A percentile compares a stretch with the other conserved stretches of the same genome.
Evolutionary conservation across 2,113 vertebrate species (phyloP).

Genomic region (Centropus unirufus): DNA sequence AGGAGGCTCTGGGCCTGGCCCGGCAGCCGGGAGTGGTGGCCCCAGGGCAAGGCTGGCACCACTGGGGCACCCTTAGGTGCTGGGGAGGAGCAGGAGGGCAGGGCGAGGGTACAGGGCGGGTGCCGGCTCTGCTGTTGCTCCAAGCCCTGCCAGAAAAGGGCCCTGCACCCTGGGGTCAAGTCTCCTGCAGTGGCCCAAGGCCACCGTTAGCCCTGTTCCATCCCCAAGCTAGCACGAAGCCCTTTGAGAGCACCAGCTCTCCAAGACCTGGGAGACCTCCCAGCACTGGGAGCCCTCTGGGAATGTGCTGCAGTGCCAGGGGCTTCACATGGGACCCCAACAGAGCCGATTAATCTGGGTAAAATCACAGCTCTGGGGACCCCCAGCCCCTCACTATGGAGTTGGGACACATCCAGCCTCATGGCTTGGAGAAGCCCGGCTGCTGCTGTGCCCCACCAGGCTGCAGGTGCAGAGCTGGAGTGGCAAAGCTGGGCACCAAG

Average conservation of each 20-base stretch:
- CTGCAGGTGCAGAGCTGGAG: neutral
- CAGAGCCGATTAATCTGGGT: rapidly evolving
- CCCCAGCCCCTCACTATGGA: rapidly evolving
- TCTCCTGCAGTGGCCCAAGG: neutral
- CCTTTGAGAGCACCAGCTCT: neutral
- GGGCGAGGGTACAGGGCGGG: neutral
- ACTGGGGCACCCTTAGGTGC: neutral
- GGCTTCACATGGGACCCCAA: rapidly evolving
- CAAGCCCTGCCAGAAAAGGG: constrained; percentile 63
- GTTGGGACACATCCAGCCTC: neutral
- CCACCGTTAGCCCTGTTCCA: rapidly evolving
- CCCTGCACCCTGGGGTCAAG: constrained; percentile 3
- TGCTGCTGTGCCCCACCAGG: rapidly evolving
- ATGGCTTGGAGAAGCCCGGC: rapidly evolving
- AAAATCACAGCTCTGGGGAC: neutral
- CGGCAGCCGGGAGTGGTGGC: neutral
- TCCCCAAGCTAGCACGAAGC: neutral
- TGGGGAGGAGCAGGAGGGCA: neutral
- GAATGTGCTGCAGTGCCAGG: rapidly evolving
- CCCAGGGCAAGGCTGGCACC: neutral
- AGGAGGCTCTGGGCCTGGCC: neutral
- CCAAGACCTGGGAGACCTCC: rapidly evolving
- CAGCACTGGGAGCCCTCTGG: rapidly evolving
- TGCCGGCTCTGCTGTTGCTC: constrained; percentile 70
- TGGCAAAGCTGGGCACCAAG: neutral